Evolutionary conservation across 35 echinoderm and acorn worm genomes (phyloP).

Genomic region (Ophiothrix spiculata): DNA sequence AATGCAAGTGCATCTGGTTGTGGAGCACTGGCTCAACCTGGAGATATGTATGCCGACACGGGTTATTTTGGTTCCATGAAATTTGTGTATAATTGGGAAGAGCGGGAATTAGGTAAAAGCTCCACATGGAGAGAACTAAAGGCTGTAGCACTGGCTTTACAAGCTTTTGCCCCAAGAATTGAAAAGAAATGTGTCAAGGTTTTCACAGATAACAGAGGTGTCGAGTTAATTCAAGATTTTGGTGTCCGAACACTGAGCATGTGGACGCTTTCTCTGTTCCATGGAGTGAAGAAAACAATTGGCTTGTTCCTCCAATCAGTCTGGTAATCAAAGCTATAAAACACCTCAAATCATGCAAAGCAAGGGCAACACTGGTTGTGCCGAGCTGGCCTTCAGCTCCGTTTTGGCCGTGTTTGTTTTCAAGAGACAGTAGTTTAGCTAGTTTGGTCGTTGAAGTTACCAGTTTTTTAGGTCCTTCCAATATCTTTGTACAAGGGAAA

Average conservation of each 20-base stretch:
- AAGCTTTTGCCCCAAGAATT: background rate
- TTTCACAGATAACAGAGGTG: constrained; percentile 29
- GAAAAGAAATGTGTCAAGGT: background rate
- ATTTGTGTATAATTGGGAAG: constrained; percentile 7
- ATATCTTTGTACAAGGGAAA: background rate
- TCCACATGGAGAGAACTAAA: too few relatives aligned
- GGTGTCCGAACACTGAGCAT: background rate
- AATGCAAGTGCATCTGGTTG: background rate
- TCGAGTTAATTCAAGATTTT: background rate
- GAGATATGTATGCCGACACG: too few relatives aligned
- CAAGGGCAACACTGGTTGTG: background rate
- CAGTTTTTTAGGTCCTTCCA: background rate
- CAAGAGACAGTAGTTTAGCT: background rate
- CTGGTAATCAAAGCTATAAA: background rate
- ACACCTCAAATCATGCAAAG: background rate
- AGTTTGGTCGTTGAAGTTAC: background rate
- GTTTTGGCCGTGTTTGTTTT: background rate
- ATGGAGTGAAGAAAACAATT: background rate
- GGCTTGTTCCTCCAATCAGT: background rate
- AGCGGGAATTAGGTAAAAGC: background rate
- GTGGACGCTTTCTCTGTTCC: background rate
- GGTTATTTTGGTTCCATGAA: too few relatives aligned
- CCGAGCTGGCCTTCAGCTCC: background rate
- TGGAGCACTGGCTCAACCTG: too few relatives aligned
- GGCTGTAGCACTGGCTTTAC: background rate